Percentiles rank a stretch among this genome's conserved stretches.
These are phyloP conservation scores for Chlamydotis undulata DNA, from an alignment of 2,113 vertebrate genomes.

Conservation along the genomic window DNA sequence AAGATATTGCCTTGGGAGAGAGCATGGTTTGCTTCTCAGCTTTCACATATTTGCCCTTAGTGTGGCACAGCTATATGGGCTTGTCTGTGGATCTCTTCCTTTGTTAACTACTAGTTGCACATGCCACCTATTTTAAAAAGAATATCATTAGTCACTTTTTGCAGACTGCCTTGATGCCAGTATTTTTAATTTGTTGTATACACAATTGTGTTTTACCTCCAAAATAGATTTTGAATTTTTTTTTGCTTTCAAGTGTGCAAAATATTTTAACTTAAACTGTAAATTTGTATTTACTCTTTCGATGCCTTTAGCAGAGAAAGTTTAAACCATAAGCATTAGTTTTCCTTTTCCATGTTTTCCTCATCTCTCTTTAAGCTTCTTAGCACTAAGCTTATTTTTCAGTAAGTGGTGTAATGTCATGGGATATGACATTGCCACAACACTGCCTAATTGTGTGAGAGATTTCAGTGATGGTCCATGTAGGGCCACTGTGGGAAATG, in stretches of 20 bases:
- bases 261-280: not conserved
- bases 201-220: not conserved
- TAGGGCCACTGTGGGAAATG: too few species aligned
- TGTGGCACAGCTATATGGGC: not conserved
- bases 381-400: not conserved
- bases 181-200: not conserved
- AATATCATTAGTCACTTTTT: not conserved
- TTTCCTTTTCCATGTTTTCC: not conserved
- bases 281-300: not conserved
- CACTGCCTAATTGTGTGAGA: not conserved
- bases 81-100: not conserved
- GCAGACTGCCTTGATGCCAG: not conserved
- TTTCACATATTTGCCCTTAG: not conserved
- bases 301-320: not conserved
- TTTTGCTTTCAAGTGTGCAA: not conserved
- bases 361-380: not conserved
- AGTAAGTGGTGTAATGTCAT: not conserved
- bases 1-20: not conserved
- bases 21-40: not conserved
- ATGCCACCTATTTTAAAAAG: not conserved
- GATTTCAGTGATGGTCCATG: too few species aligned
- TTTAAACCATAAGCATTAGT: not conserved
- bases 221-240: not conserved
- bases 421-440: not conserved
- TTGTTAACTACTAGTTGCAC: not conserved